Base-by-base conservation (phyloP, 2,113 vertebrate species). In the Triplophysa dalaica region DNA sequence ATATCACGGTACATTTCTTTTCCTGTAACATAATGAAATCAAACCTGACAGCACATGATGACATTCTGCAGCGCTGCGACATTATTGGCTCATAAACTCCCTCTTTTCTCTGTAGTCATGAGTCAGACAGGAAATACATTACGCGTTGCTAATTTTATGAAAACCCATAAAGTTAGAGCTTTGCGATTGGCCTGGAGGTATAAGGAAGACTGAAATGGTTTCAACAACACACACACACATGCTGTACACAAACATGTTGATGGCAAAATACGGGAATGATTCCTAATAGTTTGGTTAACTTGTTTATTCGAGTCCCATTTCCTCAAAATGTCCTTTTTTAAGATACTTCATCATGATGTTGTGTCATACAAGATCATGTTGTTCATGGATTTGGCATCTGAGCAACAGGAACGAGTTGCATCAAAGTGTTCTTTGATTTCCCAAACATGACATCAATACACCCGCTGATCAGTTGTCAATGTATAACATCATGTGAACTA, bases 281-380 rank as follows among this genome's bases (percentile, higher is more conserved):
- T 83, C 82, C 80, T 72, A 41, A 90, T 88, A 87, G 81, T 79
- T 80, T 64, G 76, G 79, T 83, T 92, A 93, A 92, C 89, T 85
- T 81, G 88, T 87, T 92, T 92, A 75, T 16, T 26, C n/a, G 0
- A 92, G 77, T 67, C 69, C 87, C 86, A 86, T 84, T 89, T 88
- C 82, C 82, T 81, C 61, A 77, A 85, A 85, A 78, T 78, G 76
- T 80, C 56, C 24, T 43, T 82, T 50, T 85, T 88, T 87, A 87
- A 91, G 89, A 90, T 88, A 87, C 88, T 86, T 89, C 29, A 75
- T 69, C 56, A 79, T 54, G 14, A 61, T 38, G 54, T 29, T 38
- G 41, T 38, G 43, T 76, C 26, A 65, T 33, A 26, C 21, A 38
- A 45, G 54, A 41, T 54, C 45, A 64, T 86, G 86, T 85, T 87